Conservation (phyloP, 2,113 vertebrate species). For the Naja naja region DNA sequence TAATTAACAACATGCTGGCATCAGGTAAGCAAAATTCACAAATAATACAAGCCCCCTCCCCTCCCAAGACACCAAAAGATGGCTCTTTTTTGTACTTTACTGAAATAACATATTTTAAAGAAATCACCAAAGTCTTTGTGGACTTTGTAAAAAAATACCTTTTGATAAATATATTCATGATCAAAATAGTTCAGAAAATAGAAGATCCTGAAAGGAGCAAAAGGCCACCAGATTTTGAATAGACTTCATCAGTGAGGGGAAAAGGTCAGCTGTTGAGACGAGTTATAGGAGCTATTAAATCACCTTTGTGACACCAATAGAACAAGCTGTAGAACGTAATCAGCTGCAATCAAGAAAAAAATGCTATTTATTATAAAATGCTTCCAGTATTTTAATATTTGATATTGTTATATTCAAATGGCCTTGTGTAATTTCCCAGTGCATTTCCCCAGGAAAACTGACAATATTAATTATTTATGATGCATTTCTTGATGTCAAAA, state of each 20-base stretch:
- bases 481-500: slow-evolving; percentile 63
- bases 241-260: slow-evolving; percentile 94
- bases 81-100: slow-evolving; percentile 45
- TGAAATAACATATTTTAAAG: slow-evolving; percentile 44
- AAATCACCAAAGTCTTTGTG: no score
- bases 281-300: slow-evolving; percentile 86
- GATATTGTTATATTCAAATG: slow-evolving; percentile 71
- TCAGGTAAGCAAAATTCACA: slow-evolving; percentile 63
- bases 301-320: slow-evolving; percentile 85
- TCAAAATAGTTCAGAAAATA: slow-evolving; percentile 77
- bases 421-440: slow-evolving; percentile 52
- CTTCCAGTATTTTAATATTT: slow-evolving; percentile 75
- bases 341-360: slow-evolving; percentile 98
- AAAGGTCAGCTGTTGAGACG: slow-evolving; percentile 89
- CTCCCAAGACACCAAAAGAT: background rate
- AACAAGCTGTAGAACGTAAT: slow-evolving; percentile 91
- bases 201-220: slow-evolving; percentile 74
- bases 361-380: slow-evolving; percentile 88
- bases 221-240: slow-evolving; percentile 89
- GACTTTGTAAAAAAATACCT: no score
- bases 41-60: slow-evolving; percentile 15
- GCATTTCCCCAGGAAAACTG: slow-evolving; percentile 64
- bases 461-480: slow-evolving; percentile 60
- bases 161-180: slow-evolving; percentile 81
- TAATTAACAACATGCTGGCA: slow-evolving; percentile 74